Conservation (phyloP, 2,888 invertebrate species). For the Machimus rusticus region DNA sequence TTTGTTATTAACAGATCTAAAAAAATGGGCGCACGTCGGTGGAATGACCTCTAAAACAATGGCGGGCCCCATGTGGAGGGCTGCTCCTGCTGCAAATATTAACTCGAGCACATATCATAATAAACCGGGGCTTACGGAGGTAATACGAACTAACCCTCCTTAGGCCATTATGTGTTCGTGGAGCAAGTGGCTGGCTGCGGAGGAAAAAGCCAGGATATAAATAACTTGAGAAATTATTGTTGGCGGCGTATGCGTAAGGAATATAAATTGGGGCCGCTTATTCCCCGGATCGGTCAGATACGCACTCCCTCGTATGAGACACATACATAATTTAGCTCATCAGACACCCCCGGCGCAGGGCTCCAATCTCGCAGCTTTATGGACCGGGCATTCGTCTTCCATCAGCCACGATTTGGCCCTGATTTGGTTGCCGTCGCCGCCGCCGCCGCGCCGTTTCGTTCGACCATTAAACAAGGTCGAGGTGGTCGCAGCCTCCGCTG, state of each 20-base stretch:
- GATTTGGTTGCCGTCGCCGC: conserved; percentile 4
- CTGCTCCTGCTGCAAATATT: conserved; percentile 20
- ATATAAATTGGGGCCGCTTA: conserved; percentile 44
- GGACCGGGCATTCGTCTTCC: conserved; percentile 8
- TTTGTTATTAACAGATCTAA: conserved; percentile 6
- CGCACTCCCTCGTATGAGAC: background rate
- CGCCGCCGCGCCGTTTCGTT: background rate
- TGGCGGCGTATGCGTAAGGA: conserved; percentile 46
- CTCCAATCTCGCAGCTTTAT: conserved; percentile 10
- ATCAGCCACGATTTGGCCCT: background rate
- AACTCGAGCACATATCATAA: conserved; percentile 38
- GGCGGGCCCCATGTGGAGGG: background rate
- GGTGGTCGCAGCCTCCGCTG: background rate
- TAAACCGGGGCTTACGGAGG: conserved; percentile 25
- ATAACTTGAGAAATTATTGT: conserved; percentile 47
- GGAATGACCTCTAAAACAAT: conserved; percentile 31
- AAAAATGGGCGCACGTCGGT: background rate
- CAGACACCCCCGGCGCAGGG: conserved; percentile 4
- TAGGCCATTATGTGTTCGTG: conserved; percentile 9
- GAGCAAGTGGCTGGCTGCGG: background rate
- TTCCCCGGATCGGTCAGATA: conserved; percentile 23
- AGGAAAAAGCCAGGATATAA: conserved; percentile 36
- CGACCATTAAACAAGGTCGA: background rate
- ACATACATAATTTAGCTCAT: conserved; percentile 27
- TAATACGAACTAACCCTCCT: conserved; percentile 33